These are phyloP conservation scores for Eristalis arbustorum DNA, from an alignment of 2,888 invertebrate species.

Conservation along the genomic window DNA sequence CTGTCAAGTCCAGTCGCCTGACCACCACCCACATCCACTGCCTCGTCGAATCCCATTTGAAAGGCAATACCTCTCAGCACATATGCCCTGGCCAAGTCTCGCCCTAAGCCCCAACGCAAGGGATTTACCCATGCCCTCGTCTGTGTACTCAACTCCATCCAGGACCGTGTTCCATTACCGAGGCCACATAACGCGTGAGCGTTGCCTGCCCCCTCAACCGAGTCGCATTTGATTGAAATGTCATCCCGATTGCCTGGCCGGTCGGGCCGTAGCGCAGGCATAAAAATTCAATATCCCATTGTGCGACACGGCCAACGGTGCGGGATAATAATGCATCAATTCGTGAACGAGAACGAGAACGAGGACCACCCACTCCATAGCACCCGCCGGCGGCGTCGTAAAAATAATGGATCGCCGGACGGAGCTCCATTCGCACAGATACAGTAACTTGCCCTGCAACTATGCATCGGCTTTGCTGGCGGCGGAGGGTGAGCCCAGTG, in stretches of 20 bases:
- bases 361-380: not conserved
- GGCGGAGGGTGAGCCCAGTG: not conserved
- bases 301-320: not conserved
- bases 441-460: not conserved
- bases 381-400: not conserved
- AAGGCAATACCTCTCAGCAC: not conserved
- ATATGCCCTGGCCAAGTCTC: not conserved
- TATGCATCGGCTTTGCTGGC: not conserved
- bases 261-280: not conserved
- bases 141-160: not conserved
- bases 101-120: not conserved
- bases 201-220: not conserved
- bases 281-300: slow-evolving; percentile 32
- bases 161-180: not conserved
- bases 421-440: not conserved
- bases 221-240: slow-evolving; percentile 26
- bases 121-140: not conserved
- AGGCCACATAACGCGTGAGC: not conserved
- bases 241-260: slow-evolving; percentile 18
- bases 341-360: no score
- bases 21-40: not conserved
- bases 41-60: not conserved
- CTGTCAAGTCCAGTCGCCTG: not conserved
- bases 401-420: slow-evolving; percentile 33
- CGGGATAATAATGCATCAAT: slow-evolving; percentile 19